Conservation (phyloP, 2,888 invertebrate genomes). For the Amiota mariae region DNA sequence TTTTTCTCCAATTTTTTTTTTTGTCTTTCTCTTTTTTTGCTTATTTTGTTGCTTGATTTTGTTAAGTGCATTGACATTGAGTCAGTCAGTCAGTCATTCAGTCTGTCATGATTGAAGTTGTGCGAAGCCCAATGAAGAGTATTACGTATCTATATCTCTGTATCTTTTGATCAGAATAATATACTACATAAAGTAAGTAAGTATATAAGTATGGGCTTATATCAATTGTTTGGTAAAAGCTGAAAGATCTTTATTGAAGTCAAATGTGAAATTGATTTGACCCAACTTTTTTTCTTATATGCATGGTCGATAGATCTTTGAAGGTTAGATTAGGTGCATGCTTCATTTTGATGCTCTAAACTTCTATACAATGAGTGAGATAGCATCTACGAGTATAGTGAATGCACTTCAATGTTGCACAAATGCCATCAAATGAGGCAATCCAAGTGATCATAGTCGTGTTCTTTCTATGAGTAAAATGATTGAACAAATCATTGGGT, state of each 20-base stretch:
- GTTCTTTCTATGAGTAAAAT: not conserved
- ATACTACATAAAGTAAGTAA: no score
- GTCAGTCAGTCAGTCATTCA: conserved; percentile 54
- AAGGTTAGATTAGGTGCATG: not conserved
- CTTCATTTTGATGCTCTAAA: not conserved
- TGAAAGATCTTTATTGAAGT: no score
- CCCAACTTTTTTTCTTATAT: not conserved
- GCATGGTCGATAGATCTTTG: not conserved
- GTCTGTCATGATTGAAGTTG: conserved; percentile 22
- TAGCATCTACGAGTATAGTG: no score
- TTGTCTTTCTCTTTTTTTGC: conserved; percentile 26
- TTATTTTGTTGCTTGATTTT: conserved; percentile 12
- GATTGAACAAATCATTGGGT: not conserved
- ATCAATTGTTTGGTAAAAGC: no score
- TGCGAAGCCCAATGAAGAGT: no score
- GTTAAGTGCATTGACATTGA: conserved; percentile 64
- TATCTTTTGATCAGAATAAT: no score
- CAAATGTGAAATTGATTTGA: conserved; percentile 1
- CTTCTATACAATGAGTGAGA: not conserved
- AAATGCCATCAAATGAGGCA: conserved; percentile 20
- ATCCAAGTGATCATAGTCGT: not conserved
- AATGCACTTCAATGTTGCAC: not conserved
- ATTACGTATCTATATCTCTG: no score
- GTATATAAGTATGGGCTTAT: no score
- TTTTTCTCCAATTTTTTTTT: conserved; percentile 14